Percentiles rank a stretch among this genome's conserved stretches.
phyloP scores from a whole-genome alignment of 2,797 vertebrate species.

The Molossus alvarezi region DNA sequence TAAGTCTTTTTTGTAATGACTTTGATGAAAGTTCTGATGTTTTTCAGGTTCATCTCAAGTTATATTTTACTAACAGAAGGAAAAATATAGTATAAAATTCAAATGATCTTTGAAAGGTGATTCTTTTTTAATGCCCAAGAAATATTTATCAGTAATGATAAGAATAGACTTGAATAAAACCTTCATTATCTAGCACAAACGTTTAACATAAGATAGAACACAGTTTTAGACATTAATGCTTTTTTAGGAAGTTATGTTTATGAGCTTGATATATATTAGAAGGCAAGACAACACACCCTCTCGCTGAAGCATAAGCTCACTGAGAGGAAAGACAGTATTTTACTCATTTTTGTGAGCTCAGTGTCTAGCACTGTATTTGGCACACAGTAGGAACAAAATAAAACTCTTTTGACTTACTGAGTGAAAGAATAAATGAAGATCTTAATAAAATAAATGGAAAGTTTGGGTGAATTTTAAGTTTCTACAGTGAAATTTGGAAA shows the following conservation, averaged over 20 bases:
- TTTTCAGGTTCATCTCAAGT: conserved; percentile 26
- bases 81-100: background rate
- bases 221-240: background rate
- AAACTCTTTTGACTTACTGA: conserved; percentile 36
- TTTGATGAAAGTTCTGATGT: conserved; percentile 40
- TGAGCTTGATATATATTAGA: background rate
- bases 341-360: background rate
- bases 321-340: background rate
- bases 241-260: background rate
- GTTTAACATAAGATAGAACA: conserved; percentile 7
- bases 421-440: conserved; percentile 18
- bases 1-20: conserved; percentile 11
- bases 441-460: background rate
- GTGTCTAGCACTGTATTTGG: background rate
- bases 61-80: conserved; percentile 56
- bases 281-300: background rate
- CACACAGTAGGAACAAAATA: background rate
- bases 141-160: conserved; percentile 31
- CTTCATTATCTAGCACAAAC: background rate
- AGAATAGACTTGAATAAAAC: conserved; percentile 9
- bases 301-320: background rate
- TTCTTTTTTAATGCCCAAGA: background rate
- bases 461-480: conserved; percentile 45
- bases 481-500: conserved; percentile 27
- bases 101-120: conserved; percentile 30